Evolutionary conservation across 1,140 invertebrate species (phyloP).

Genomic region (Venustaconcha ellipsiformis): DNA sequence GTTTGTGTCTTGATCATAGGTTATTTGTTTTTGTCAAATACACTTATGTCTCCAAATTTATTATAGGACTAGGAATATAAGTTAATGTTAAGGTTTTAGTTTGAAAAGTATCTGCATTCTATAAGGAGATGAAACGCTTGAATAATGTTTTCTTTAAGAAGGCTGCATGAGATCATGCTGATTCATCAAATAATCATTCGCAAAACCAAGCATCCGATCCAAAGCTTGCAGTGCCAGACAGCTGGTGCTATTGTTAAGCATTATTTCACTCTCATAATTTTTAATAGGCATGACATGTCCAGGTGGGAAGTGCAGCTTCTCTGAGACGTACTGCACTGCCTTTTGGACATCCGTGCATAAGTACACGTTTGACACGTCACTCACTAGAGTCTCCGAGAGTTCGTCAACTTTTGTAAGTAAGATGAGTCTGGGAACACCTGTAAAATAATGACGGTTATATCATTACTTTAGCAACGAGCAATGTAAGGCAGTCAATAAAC

Average conservation of each 20-base stretch:
- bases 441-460: too few species aligned
- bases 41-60: too few species aligned
- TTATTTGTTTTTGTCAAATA: too few species aligned
- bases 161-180: not conserved
- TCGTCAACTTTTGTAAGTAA: conserved; percentile 32
- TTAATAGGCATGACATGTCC: conserved; percentile 25
- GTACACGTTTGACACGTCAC: conserved; percentile 12
- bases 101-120: too few species aligned
- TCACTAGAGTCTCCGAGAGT: conserved; percentile 7
- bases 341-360: conserved; percentile 12
- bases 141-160: too few species aligned
- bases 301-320: conserved; percentile 22
- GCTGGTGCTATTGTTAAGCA: conserved; percentile 16
- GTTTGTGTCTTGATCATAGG: too few species aligned
- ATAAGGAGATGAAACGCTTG: too few species aligned
- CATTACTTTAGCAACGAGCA: not conserved
- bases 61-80: too few species aligned
- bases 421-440: conserved; percentile 27
- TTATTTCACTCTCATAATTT: conserved; percentile 23
- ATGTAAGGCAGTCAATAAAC: too few species aligned
- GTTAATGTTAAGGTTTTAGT: too few species aligned
- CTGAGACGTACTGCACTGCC: conserved; percentile 18
- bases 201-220: conserved; percentile 17
- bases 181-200: conserved; percentile 19
- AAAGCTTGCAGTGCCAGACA: conserved; percentile 8